Conservation (phyloP, 2,888 invertebrate genomes). For the Diaphora mendica region DNA sequence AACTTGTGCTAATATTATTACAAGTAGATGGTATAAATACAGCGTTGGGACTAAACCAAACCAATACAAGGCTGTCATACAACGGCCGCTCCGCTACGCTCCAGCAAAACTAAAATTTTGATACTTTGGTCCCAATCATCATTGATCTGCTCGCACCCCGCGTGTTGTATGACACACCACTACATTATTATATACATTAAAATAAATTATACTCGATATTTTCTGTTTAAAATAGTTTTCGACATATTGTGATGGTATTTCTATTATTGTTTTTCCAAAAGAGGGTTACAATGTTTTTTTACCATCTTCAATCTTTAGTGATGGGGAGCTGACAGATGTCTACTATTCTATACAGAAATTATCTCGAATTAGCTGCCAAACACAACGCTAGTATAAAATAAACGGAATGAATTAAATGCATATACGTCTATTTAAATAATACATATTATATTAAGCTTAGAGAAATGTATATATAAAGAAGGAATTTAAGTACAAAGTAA, state of each 20-base stretch:
- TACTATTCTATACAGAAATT: conserved; percentile 30
- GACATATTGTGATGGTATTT: conserved; percentile 31
- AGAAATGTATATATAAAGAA: conserved; percentile 10
- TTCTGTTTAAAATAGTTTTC: conserved; percentile 30
- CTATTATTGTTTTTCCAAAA: too few relatives aligned
- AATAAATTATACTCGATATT: conserved; percentile 33
- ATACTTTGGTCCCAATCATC: conserved; percentile 66
- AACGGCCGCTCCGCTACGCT: conserved; percentile 23
- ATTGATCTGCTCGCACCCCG: conserved; percentile 34
- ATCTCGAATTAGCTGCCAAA: conserved; percentile 55
- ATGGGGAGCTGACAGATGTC: background rate
- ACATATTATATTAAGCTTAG: conserved; percentile 8
- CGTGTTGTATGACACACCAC: conserved; percentile 31
- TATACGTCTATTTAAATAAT: conserved; percentile 24
- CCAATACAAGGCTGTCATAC: conserved; percentile 20
- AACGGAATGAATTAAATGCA: conserved; percentile 59
- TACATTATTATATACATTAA: conserved; percentile 23
- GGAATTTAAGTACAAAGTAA: conserved; percentile 15
- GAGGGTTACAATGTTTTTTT: background rate
- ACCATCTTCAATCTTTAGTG: background rate
- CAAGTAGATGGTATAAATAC: background rate
- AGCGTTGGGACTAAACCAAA: conserved; percentile 32
- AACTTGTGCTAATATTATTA: background rate
- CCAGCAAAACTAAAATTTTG: conserved; percentile 41
- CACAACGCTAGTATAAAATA: conserved; percentile 51